Evolutionary conservation across 2,888 invertebrate species (phyloP).

Genomic region (Monopis laevigella): DNA sequence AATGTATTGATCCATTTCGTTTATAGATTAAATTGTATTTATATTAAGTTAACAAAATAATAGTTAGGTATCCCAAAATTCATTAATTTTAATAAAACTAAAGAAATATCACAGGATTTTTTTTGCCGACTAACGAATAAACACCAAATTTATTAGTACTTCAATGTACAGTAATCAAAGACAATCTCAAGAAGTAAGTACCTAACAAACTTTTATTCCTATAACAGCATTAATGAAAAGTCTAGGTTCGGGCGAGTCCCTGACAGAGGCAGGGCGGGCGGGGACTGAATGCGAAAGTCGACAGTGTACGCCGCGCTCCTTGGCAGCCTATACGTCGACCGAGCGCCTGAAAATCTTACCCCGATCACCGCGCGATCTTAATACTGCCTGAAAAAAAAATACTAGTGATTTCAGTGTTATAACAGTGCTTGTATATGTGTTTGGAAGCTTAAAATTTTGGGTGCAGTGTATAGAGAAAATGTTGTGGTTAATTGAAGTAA

Average conservation of each 20-base stretch:
- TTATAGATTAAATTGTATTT: too few species aligned
- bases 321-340: conserved; percentile 38
- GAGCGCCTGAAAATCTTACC: conserved; percentile 21
- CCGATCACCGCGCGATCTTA: conserved; percentile 2
- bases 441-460: conserved; percentile 30
- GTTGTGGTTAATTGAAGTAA: conserved; percentile 8
- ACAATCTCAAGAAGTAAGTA: too few species aligned
- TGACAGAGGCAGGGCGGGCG: conserved; percentile 34
- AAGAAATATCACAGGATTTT: too few species aligned
- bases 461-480: conserved; percentile 44
- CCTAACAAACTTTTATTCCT: conserved; percentile 56
- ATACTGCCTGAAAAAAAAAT: background rate
- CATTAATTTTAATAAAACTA: too few species aligned
- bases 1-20: too few species aligned
- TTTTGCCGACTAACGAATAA: too few species aligned
- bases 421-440: background rate
- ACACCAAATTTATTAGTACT: too few species aligned
- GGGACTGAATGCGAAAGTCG: conserved; percentile 37
- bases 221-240: conserved; percentile 65
- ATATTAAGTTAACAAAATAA: too few species aligned
- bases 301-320: conserved; percentile 46
- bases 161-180: conserved; percentile 61
- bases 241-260: conserved; percentile 55
- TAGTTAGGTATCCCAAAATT: too few species aligned
- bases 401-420: background rate